These are phyloP conservation scores for Nomada ferruginata DNA, from an alignment of 2,888 invertebrate genomes.

Conservation along the genomic window DNA sequence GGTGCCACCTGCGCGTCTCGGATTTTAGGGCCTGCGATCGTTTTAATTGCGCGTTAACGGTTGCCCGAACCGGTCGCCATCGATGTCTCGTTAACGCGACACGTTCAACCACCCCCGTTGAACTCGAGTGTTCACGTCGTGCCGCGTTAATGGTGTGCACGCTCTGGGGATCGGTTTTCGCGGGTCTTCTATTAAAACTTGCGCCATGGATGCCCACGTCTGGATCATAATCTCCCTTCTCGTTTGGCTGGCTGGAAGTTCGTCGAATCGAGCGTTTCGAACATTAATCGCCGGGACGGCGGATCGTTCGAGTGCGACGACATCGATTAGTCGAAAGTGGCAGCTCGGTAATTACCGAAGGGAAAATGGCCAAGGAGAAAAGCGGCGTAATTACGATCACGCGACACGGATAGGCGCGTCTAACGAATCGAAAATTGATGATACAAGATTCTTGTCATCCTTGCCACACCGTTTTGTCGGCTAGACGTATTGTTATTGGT, in stretches of 20 bases:
- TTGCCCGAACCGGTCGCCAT: conserved; percentile 57
- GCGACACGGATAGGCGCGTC: neutral
- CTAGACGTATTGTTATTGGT: neutral
- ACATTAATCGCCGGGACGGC: conserved; percentile 4
- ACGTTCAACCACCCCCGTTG: conserved; percentile 44
- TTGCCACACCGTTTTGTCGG: neutral
- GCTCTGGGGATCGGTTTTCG: conserved; percentile 59
- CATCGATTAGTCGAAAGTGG: conserved; percentile 29
- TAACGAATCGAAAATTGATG: conserved; percentile 10
- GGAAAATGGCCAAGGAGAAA: conserved; percentile 6
- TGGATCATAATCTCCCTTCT: conserved; percentile 10
- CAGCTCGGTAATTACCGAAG: conserved; percentile 36
- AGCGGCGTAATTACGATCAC: conserved; percentile 25
- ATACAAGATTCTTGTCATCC: neutral
- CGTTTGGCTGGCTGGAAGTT: neutral
- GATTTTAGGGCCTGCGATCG: conserved; percentile 44
- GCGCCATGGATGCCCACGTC: conserved; percentile 27
- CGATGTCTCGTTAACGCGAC: conserved; percentile 69
- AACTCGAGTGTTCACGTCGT: conserved; percentile 55
- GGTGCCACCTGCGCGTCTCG: conserved; percentile 17
- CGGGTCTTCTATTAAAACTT: conserved; percentile 59
- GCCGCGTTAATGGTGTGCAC: conserved; percentile 51
- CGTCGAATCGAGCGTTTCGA: conserved; percentile 6
- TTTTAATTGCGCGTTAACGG: conserved; percentile 72
- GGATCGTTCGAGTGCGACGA: conserved; percentile 3